Percentiles rank a stretch among this genome's conserved stretches.
Evolutionary conservation across 2,797 vertebrate species (phyloP).

Genomic region (Phyllotis vaccarum): DNA sequence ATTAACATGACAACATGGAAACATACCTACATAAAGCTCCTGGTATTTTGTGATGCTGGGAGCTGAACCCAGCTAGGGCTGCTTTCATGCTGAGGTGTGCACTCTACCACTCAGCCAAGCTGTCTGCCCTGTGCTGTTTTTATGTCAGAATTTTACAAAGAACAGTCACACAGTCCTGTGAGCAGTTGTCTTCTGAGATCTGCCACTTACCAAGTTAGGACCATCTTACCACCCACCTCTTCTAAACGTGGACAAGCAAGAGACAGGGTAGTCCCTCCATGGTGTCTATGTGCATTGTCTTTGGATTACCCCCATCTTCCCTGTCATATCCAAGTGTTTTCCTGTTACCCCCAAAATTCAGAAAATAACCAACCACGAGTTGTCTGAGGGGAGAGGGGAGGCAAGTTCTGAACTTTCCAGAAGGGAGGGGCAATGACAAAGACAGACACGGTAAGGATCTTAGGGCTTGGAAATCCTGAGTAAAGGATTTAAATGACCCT

Average conservation of each 20-base stretch:
- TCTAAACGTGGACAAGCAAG: neutral
- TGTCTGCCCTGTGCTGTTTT: neutral
- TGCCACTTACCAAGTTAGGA: neutral
- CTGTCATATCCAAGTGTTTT: too few relatives aligned
- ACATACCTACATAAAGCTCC: neutral
- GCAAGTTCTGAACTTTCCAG: neutral
- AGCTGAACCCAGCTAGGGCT: neutral
- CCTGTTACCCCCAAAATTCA: neutral
- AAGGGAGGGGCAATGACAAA: neutral
- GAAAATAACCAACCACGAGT: constrained; percentile 14
- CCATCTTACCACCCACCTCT: neutral
- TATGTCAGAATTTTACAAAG: neutral
- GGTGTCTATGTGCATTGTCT: fast-evolving
- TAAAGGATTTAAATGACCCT: neutral
- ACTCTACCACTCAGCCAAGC: too few relatives aligned
- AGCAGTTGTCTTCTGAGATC: neutral
- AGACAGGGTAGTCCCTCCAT: fast-evolving
- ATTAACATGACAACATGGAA: fast-evolving
- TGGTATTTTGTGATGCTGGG: neutral
- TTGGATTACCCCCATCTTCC: neutral
- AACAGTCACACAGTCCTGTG: neutral
- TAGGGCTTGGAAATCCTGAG: neutral
- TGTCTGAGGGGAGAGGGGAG: neutral
- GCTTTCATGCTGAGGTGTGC: fast-evolving
- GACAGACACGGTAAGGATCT: too few relatives aligned